phyloP scores from a whole-genome alignment of 2,888 invertebrate species.

The Stramonita haemastoma region DNA sequence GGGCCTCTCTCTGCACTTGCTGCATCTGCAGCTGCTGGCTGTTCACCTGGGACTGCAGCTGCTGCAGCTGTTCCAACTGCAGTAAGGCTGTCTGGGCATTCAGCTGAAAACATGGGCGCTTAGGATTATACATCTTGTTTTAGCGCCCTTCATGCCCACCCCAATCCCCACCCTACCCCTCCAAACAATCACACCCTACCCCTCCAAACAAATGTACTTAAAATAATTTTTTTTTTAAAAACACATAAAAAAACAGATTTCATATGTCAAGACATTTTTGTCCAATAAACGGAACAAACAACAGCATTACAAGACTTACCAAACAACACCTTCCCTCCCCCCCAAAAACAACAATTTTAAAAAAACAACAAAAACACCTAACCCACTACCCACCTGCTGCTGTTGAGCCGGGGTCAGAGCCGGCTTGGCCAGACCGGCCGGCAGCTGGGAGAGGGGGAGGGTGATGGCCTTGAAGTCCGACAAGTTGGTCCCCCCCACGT shows the following conservation, averaged over 20 bases:
- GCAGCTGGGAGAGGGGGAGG: constrained; percentile 48
- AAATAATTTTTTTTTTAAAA: too few species aligned
- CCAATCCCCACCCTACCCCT: too few species aligned
- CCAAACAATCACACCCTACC: too few species aligned
- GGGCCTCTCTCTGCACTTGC: constrained; percentile 48
- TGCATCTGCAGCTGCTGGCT: constrained; percentile 54
- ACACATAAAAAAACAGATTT: too few species aligned
- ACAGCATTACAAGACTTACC: too few species aligned
- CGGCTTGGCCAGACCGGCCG: constrained; percentile 43
- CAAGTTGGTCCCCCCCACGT: constrained; percentile 41
- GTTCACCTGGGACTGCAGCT: constrained; percentile 53
- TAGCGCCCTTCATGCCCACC: too few species aligned
- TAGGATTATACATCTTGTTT: too few species aligned
- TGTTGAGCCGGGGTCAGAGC: constrained; percentile 44
- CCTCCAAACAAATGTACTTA: too few species aligned
- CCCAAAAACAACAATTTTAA: not conserved
- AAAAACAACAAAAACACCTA: not conserved
- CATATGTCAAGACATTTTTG: too few species aligned
- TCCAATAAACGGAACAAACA: too few species aligned
- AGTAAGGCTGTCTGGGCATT: constrained; percentile 46
- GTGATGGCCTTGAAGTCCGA: constrained; percentile 48
- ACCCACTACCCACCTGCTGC: constrained; percentile 38
- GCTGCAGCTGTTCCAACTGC: constrained; percentile 50
- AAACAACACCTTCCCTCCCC: not conserved
- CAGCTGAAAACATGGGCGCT: constrained; percentile 38